Conservation (phyloP, 1,140 invertebrate genomes). For the Macrobrachium rosenbergii region DNA sequence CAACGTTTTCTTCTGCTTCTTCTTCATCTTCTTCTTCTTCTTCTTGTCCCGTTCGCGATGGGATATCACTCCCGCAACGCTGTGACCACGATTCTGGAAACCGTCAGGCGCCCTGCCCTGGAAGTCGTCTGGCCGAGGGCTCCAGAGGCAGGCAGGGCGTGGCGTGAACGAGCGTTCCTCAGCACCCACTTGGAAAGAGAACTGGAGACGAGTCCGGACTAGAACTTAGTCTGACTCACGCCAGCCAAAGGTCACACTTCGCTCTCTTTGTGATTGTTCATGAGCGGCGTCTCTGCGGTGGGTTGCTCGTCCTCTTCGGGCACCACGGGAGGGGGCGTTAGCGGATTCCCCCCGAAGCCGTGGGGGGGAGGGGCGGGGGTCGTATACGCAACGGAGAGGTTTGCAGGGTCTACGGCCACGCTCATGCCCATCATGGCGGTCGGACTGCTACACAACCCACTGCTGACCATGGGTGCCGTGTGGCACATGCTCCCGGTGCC, state of each 20-base stretch:
- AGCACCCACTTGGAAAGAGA: not conserved
- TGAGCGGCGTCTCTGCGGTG: slow-evolving; percentile 49
- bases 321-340: slow-evolving; percentile 37
- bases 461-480: slow-evolving; percentile 1
- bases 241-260: slow-evolving; percentile 44
- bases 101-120: not conserved
- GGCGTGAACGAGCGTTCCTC: not conserved
- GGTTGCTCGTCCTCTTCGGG: slow-evolving; percentile 43
- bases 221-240: not conserved
- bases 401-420: slow-evolving; percentile 14
- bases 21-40: too few relatives aligned
- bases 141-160: not conserved
- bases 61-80: not conserved
- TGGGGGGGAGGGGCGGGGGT: slow-evolving; percentile 34
- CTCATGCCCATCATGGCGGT: not conserved
- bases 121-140: not conserved
- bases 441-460: not conserved
- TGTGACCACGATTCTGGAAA: not conserved
- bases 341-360: slow-evolving; percentile 34
- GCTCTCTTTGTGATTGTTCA: slow-evolving; percentile 52
- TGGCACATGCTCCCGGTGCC: not conserved
- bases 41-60: too few relatives aligned
- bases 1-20: too few relatives aligned
- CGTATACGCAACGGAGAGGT: slow-evolving; percentile 9
- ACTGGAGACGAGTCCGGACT: not conserved